Percentiles rank a stretch among this genome's conserved stretches.
Evolutionary conservation across 2,888 invertebrate genomes (phyloP).

Genomic region (Drosophila austrosaltans): DNA sequence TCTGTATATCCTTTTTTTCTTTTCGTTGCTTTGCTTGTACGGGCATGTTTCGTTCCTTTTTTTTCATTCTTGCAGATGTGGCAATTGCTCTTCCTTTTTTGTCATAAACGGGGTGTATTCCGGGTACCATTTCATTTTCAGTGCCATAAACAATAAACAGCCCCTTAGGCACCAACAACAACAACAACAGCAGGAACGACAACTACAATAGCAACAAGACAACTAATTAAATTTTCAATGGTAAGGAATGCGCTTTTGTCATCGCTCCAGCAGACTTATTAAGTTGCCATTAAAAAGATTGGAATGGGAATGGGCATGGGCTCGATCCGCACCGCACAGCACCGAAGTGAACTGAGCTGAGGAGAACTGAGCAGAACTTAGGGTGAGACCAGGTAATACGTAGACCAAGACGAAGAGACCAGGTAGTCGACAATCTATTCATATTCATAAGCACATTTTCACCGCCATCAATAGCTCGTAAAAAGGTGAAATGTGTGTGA

Average conservation of each 20-base stretch:
- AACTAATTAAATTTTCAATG: conserved; percentile 72
- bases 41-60: neutral
- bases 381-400: conserved; percentile 29
- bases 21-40: neutral
- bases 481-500: conserved; percentile 54
- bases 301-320: conserved; percentile 4
- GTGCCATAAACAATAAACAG: conserved; percentile 43
- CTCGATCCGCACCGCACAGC: neutral
- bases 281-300: conserved; percentile 55
- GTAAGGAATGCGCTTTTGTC: conserved; percentile 70
- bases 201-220: conserved; percentile 44
- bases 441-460: conserved; percentile 75
- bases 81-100: neutral
- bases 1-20: neutral
- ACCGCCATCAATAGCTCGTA: conserved; percentile 76
- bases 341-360: neutral
- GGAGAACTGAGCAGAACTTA: neutral
- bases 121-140: conserved; percentile 3
- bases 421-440: conserved; percentile 52
- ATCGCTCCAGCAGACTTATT: conserved; percentile 40
- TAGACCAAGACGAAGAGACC: conserved; percentile 20
- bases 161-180: conserved; percentile 22
- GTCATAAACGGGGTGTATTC: conserved; percentile 9
- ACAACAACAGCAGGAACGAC: conserved; percentile 11
- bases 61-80: conserved; percentile 1